Conservation (phyloP, 2,113 vertebrate genomes). For the Uropsilus gracilis region DNA sequence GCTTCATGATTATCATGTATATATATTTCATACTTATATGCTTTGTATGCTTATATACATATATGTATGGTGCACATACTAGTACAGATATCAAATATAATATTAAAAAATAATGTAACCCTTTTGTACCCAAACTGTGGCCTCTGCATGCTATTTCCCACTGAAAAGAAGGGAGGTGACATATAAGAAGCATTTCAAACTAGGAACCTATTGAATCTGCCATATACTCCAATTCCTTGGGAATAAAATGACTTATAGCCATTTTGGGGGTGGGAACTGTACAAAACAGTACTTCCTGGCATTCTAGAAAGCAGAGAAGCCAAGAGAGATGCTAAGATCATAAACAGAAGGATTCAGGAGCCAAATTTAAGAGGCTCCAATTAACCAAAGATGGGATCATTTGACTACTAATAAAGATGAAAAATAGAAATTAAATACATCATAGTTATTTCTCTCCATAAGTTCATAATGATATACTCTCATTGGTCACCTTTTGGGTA, state of each 20-base stretch:
- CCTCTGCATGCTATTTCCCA: slow-evolving; percentile 21
- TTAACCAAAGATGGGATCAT: neutral
- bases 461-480: slow-evolving; percentile 19
- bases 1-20: neutral
- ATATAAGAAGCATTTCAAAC: slow-evolving; percentile 15
- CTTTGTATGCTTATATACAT: too few relatives aligned
- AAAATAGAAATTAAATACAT: slow-evolving; percentile 40
- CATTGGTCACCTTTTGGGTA: slow-evolving; percentile 21
- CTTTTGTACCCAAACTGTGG: neutral
- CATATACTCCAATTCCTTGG: neutral
- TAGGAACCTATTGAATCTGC: neutral
- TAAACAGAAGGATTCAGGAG: neutral
- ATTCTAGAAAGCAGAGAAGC: neutral
- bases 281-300: neutral
- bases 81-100: neutral
- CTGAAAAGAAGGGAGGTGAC: neutral
- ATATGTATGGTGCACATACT: neutral
- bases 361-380: neutral
- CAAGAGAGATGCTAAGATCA: neutral
- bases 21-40: too few relatives aligned
- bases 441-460: slow-evolving; percentile 6
- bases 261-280: neutral
- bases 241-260: neutral
- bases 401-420: neutral
- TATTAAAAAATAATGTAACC: neutral